Evolutionary conservation across 1,140 invertebrate genomes (phyloP).

Genomic region (Notospermus geniculatus): DNA sequence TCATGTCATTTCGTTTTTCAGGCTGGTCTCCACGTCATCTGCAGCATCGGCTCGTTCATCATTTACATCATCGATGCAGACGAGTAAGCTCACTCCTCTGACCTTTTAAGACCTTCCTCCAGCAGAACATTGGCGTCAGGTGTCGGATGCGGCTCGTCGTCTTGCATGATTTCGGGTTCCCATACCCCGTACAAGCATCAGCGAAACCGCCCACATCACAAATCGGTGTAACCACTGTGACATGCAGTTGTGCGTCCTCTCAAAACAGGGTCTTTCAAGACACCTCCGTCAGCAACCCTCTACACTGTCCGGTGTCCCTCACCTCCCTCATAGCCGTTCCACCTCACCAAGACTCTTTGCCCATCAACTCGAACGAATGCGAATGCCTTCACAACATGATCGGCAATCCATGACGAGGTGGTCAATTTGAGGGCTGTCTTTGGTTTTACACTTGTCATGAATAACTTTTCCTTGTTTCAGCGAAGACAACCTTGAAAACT

Average conservation of each 20-base stretch:
- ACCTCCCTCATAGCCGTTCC: too few species aligned
- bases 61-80: slow-evolving; percentile 4
- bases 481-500: slow-evolving; percentile 1
- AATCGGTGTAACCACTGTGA: neutral
- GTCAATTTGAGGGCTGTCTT: too few species aligned
- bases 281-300: too few species aligned
- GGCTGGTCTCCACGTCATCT: slow-evolving; percentile 5
- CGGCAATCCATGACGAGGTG: too few species aligned
- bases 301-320: too few species aligned
- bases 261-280: neutral
- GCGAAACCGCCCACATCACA: neutral
- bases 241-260: neutral
- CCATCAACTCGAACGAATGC: too few species aligned
- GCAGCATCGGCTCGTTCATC: slow-evolving; percentile 3
- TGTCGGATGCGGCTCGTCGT: too few species aligned
- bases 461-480: neutral
- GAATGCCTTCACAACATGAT: too few species aligned
- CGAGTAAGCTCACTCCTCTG: neutral
- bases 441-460: neutral
- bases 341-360: too few species aligned
- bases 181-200: neutral
- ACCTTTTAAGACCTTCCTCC: neutral
- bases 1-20: slow-evolving; percentile 1
- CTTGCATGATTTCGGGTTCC: too few species aligned
- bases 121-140: neutral